These are phyloP conservation scores for Tragelaphus imberbis DNA, from an alignment of 2,113 vertebrate genomes.

Conservation along the genomic window DNA sequence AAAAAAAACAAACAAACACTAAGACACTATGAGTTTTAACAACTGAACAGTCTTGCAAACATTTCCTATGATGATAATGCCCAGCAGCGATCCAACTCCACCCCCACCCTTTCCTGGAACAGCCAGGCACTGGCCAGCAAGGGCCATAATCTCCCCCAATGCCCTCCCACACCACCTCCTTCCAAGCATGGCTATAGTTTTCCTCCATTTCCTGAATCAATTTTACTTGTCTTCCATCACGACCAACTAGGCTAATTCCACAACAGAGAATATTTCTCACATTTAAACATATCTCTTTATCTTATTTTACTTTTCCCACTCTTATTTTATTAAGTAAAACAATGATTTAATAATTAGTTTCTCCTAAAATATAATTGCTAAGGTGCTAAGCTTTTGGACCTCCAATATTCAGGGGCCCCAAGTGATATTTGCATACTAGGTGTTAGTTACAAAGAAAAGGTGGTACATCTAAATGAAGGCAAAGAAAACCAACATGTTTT, in stretches of 20 bases:
- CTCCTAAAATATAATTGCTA: neutral
- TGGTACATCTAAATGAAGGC: neutral
- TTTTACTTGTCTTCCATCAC: neutral
- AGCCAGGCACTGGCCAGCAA: neutral
- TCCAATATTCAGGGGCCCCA: neutral
- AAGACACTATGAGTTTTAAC: neutral
- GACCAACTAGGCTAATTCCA: neutral
- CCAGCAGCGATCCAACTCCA: neutral
- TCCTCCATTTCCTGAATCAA: neutral
- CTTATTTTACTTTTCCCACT: neutral
- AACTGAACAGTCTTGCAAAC: neutral
- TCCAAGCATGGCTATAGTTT: neutral
- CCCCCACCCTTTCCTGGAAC: neutral
- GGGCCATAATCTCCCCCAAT: neutral
- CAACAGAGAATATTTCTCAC: neutral
- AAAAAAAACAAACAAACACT: neutral
- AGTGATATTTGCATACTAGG: neutral
- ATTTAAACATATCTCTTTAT: neutral
- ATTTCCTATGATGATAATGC: neutral
- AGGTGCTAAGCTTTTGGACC: neutral
- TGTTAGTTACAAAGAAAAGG: constrained; percentile 4
- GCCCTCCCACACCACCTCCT: neutral
- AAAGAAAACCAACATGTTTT: neutral
- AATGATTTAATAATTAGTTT: neutral
- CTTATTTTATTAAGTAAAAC: neutral